phyloP scores from a whole-genome alignment of 2,888 invertebrate genomes.

The Hirtodrosophila alboralis region DNA sequence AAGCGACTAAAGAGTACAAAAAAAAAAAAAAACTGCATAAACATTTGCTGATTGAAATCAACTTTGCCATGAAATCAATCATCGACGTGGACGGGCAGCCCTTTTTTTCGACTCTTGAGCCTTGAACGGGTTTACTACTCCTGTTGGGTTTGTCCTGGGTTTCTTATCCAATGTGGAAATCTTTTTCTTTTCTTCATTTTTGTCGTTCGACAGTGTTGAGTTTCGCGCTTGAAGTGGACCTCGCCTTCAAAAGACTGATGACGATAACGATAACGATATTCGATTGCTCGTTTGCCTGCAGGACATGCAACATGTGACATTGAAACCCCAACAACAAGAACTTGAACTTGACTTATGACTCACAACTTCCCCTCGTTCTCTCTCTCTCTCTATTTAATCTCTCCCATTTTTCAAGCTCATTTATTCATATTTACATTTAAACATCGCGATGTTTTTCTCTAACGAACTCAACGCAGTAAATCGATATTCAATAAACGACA shows the following conservation, averaged over 20 bases:
- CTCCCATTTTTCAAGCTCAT: slow-evolving; percentile 65
- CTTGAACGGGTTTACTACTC: slow-evolving; percentile 2
- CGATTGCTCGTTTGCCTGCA: slow-evolving; percentile 44
- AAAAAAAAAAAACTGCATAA: slow-evolving; percentile 67
- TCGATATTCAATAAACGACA: slow-evolving; percentile 82
- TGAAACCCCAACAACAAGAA: slow-evolving; percentile 61
- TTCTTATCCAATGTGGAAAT: slow-evolving; percentile 69
- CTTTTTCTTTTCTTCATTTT: slow-evolving; percentile 52
- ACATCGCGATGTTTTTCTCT: slow-evolving; percentile 70
- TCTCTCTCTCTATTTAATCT: too few relatives aligned
- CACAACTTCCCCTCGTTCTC: too few relatives aligned
- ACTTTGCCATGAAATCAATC: slow-evolving; percentile 82
- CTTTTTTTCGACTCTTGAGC: slow-evolving; percentile 45
- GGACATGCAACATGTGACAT: slow-evolving; percentile 80
- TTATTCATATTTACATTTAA: slow-evolving; percentile 79
- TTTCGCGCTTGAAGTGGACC: slow-evolving; percentile 73
- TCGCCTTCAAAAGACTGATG: slow-evolving; percentile 16
- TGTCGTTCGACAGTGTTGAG: slow-evolving; percentile 60
- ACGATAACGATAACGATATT: slow-evolving; percentile 30
- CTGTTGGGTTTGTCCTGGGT: slow-evolving; percentile 10
- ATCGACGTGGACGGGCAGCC: slow-evolving; percentile 68
- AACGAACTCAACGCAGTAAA: slow-evolving; percentile 78
- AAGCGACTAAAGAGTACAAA: slow-evolving; percentile 43
- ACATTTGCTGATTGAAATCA: slow-evolving; percentile 81
- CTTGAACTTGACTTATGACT: slow-evolving; percentile 32